Percentiles rank a stretch among this genome's conserved stretches.
Evolutionary conservation across 2,797 vertebrate genomes (phyloP).

Genomic region (Mastacembelus armatus): DNA sequence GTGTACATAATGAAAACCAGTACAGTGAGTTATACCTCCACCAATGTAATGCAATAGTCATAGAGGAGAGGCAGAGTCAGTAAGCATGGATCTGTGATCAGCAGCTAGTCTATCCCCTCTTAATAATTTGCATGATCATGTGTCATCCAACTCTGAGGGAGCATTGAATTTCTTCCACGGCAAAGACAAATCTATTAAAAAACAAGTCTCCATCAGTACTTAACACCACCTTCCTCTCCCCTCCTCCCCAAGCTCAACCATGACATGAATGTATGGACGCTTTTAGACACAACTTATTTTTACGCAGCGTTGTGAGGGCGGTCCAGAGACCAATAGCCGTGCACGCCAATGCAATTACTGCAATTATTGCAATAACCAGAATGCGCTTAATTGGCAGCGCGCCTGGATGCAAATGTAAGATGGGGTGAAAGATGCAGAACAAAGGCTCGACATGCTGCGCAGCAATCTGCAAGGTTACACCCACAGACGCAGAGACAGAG

Average conservation of each 20-base stretch:
- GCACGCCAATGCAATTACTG: conserved; percentile 69
- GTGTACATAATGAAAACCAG: conserved; percentile 93
- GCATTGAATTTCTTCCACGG: conserved; percentile 70
- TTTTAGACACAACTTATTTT: conserved; percentile 88
- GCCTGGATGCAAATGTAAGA: conserved; percentile 42
- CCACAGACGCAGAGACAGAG: conserved; percentile 61
- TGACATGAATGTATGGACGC: conserved; percentile 83
- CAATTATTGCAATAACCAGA: conserved; percentile 52
- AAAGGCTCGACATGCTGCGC: conserved; percentile 75
- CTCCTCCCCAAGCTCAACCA: conserved; percentile 63
- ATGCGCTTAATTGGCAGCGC: conserved; percentile 56
- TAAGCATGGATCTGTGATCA: conserved; percentile 74
- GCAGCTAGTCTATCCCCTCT: conserved; percentile 49
- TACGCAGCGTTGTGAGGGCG: conserved; percentile 77
- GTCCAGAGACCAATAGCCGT: conserved; percentile 64
- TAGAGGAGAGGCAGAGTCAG: conserved; percentile 65
- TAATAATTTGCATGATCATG: conserved; percentile 74
- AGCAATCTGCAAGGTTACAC: conserved; percentile 76
- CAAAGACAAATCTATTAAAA: conserved; percentile 80
- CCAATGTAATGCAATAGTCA: conserved; percentile 79
- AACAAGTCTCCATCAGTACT: conserved; percentile 76
- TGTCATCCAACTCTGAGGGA: conserved; percentile 73
- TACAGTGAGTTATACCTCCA: conserved; percentile 94
- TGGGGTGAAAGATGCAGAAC: conserved; percentile 74
- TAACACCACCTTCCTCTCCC: conserved; percentile 44